Conservation (phyloP, 1,140 invertebrate species). For the Bombus turneri region DNA sequence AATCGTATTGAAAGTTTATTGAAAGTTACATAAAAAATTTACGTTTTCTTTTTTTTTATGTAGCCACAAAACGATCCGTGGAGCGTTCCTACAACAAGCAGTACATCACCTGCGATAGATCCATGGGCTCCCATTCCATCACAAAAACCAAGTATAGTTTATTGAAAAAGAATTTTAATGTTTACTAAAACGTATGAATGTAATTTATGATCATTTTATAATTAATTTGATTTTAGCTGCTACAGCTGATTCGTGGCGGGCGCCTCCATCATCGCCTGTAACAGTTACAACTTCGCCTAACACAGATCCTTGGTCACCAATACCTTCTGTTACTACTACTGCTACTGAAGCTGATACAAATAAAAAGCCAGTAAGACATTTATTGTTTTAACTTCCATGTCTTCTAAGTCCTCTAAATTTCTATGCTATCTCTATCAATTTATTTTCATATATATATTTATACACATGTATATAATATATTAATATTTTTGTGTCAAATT, state of each 20-base stretch:
- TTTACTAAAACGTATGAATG: background rate
- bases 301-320: conserved; percentile 82
- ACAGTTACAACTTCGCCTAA: conserved; percentile 69
- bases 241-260: conserved; percentile 84
- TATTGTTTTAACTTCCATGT: background rate
- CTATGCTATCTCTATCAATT: background rate
- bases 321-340: conserved; percentile 58
- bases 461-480: background rate
- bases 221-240: conserved; percentile 52
- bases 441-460: conserved; percentile 3
- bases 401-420: no score
- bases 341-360: conserved; percentile 67
- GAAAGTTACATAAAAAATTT: background rate
- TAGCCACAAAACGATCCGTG: conserved; percentile 84
- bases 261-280: conserved; percentile 65
- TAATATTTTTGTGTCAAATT: background rate
- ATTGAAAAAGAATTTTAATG: conserved; percentile 1
- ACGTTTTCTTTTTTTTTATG: conserved; percentile 31
- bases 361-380: conserved; percentile 59
- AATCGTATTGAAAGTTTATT: background rate
- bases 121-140: conserved; percentile 84
- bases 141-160: conserved; percentile 74
- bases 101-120: conserved; percentile 81
- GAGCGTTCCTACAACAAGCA: conserved; percentile 79
- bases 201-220: conserved; percentile 36